Base-by-base conservation (phyloP, 2,113 vertebrate species). In the Apteryx mantelli region DNA sequence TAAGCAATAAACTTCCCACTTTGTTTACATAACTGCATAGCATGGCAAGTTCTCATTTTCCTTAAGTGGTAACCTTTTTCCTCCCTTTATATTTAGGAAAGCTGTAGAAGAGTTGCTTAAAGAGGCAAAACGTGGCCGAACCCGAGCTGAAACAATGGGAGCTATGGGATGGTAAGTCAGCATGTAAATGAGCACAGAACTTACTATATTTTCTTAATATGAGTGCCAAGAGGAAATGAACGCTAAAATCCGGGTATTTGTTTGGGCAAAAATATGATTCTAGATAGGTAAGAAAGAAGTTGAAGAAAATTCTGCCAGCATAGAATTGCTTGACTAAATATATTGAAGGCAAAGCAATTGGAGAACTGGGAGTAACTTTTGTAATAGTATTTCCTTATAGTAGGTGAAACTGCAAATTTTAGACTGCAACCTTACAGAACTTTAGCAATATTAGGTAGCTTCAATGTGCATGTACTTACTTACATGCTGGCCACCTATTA, bases 71-170 rank as follows among this genome's bases (percentile, higher is more conserved):
- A 75, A 94, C 82, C 44, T 64, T 58, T 50, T 95, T 96, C 40
- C 52, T 93, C 68, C 95, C 32, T 86, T 81, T 63, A 11, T 93
- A 24, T 84, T 94, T 85, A 99, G 99, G 93, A 99, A 99, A 58
- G 99, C 99, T 44, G 98, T 99, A 34, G 99, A 99, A 96, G 99
- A 99, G 93, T 98, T 99, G 80, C 98, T 99, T 32, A 99, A 98
- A 94, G 99, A 99, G 93, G 99, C 99, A 44, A 99, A 98, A 92
- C 98, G 99, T 95, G 99, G 99, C 26, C 98, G 99, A 96, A 98
- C 98, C 36, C 98, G 99, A 97, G 99, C 99, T 76, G 99, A 99
- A 98, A 99, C 99, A 52, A 99, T 99, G 99, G 99, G 99, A 89
- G 98, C 99, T 17, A 98, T 99, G 98, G 99, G 99, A 81, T 99